Evolutionary conservation across 2,797 vertebrate genomes (phyloP), one percentile per base, ranked within the genome.

Genomic region (Rousettus madagascariensis): DNA sequence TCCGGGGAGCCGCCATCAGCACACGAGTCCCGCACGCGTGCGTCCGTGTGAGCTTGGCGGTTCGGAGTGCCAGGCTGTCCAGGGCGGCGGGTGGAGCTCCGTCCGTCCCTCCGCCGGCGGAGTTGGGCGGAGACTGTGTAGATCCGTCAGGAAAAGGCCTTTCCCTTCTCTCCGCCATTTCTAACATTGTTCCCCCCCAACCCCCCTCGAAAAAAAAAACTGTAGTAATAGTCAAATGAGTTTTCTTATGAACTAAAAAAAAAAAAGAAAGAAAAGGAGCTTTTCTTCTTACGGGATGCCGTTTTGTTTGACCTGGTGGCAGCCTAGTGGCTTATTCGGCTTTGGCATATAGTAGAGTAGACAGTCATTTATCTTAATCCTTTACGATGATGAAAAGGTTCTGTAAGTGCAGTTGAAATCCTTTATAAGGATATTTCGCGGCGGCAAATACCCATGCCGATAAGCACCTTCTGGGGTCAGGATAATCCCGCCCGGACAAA

Each of bases 401-500:
- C 53, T 38, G 13, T 55, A 15, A 49, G 36, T 11, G 11, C 24
- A 84, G 41, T 5, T 4, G 24, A 20, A 30, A n/a, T 57, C 13
- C 63, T 57, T 5, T 3, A 17, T 33, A 2, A 43, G 51, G 68
- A 9, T 24, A 15, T 22, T 33, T 22, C 36, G 13, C 1, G 9
- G 43, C 26, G 19, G 36, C 16, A 24, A 41, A 20, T 55, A 17
- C 3, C 8, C 68, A 13, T 9, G 68, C n/a, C 2, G 8, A 8
- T 24, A 68, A 22, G 4, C 30, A 8, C 6, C 0, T 41, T 38
- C 41, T 11, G 36, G 13, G 13, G 11, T 38, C 15, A 57, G 24
- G 38, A 19, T 19, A 20, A 41, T 63, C 16, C n/a, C 36, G 24
- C 0, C 4, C 2, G 2, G 26, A 4, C 8, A 22, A 30, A 1